Evolutionary conservation across 2,113 vertebrate species (phyloP).

Genomic region (Promerops cafer): DNA sequence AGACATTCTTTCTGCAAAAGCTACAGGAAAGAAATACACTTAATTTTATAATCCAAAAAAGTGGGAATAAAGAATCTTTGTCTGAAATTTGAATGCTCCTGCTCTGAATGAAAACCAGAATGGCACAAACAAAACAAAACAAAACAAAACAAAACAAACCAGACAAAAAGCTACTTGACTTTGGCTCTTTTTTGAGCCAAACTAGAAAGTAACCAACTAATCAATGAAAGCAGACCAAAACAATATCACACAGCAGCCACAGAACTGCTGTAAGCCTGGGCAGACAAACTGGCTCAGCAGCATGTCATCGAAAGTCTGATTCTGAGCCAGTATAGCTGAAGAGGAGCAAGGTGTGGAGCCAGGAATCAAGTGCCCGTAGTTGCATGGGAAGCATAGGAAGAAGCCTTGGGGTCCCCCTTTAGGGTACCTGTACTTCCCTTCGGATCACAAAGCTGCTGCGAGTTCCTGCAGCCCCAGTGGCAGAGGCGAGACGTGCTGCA

Average conservation of each 20-base stretch:
- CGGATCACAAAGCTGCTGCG: neutral
- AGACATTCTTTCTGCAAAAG: neutral
- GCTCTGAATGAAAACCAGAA: neutral
- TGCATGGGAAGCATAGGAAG: neutral
- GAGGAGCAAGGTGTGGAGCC: neutral
- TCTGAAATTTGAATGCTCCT: neutral
- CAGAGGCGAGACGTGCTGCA: neutral
- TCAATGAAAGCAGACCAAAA: neutral
- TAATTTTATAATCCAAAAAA: neutral
- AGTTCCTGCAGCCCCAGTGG: fast-evolving
- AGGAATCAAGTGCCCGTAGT: neutral
- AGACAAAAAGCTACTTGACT: neutral
- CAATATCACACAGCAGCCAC: neutral
- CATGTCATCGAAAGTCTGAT: neutral
- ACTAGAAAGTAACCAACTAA: neutral
- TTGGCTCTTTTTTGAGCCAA: neutral
- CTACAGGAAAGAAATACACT: neutral
- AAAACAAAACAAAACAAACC: fast-evolving
- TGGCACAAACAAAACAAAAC: neutral
- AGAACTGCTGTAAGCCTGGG: neutral
- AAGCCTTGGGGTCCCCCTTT: neutral
- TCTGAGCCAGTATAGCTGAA: neutral
- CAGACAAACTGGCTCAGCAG: neutral
- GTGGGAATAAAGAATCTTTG: neutral
- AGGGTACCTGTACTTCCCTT: neutral